A percentile compares a stretch with the other conserved stretches of the same genome.
Conservation (phyloP, 2,888 invertebrate genomes). For the Trachelus iudaicus region DNA sequence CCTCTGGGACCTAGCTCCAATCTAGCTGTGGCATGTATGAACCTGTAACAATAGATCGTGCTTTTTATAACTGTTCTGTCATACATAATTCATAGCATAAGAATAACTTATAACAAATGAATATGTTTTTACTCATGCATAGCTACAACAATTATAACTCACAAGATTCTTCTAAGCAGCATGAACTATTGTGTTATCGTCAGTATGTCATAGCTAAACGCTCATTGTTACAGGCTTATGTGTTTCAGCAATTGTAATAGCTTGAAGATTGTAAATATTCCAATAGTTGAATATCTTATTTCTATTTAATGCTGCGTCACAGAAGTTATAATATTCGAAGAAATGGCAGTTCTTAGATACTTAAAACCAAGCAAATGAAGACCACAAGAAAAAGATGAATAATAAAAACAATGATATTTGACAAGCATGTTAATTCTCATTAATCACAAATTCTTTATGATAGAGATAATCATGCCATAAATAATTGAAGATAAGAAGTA, state of each 20-base stretch:
- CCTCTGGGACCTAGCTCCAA: slow-evolving; percentile 64
- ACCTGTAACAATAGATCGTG: background rate
- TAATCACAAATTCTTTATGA: background rate
- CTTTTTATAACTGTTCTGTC: background rate
- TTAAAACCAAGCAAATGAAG: background rate
- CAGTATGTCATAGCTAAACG: background rate
- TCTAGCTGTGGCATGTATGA: slow-evolving; percentile 53
- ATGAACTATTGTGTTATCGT: background rate
- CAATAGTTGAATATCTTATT: background rate
- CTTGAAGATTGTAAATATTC: background rate
- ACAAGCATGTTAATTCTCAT: background rate
- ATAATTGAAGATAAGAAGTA: background rate
- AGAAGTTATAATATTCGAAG: background rate
- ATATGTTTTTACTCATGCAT: background rate
- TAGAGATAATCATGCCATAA: background rate
- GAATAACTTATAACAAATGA: background rate
- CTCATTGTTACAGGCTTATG: background rate
- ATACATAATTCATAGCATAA: background rate
- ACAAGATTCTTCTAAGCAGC: background rate
- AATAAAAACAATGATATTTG: background rate
- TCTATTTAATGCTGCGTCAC: background rate
- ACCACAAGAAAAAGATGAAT: background rate
- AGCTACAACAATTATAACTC: background rate
- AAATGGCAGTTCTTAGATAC: background rate
- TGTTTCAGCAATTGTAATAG: background rate